These are phyloP conservation scores for Pollenia griseotomentosa DNA, from an alignment of 2,888 invertebrate genomes.

Conservation along the genomic window DNA sequence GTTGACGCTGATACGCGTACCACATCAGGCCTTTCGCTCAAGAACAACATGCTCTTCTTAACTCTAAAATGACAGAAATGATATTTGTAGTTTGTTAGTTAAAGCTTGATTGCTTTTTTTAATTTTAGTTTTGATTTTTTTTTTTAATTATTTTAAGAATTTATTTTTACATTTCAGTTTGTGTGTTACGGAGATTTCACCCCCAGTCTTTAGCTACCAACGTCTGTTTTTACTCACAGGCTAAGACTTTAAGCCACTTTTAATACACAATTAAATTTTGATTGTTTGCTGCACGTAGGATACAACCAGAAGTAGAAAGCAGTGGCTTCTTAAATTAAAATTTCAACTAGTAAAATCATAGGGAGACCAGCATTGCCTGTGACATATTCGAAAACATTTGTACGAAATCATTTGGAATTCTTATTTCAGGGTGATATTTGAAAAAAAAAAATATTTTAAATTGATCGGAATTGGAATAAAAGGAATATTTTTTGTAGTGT, in stretches of 20 bases:
- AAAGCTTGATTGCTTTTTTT: not conserved
- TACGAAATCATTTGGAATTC: too few species aligned
- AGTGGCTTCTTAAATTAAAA: not conserved
- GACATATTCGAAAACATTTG: too few species aligned
- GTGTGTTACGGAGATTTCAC: not conserved
- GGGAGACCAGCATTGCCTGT: too few species aligned
- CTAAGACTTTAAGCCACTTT: constrained; percentile 18
- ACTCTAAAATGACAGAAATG: constrained; percentile 54
- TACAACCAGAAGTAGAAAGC: not conserved
- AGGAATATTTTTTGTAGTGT: too few species aligned
- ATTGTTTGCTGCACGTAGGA: constrained; percentile 27
- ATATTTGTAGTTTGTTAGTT: constrained; percentile 37
- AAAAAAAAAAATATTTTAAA: too few species aligned
- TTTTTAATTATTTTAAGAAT: not conserved
- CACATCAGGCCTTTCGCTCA: not conserved
- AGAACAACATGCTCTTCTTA: constrained; percentile 20
- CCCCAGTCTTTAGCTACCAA: not conserved
- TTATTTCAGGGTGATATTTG: too few species aligned
- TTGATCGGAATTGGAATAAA: too few species aligned
- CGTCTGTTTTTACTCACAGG: constrained; percentile 14
- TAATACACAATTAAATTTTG: constrained; percentile 59
- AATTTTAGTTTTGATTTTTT: not conserved
- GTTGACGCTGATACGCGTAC: constrained; percentile 27
- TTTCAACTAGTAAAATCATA: too few species aligned
- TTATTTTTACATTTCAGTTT: constrained; percentile 1